Conservation (phyloP, 2,888 invertebrate species). For the Andrena hattorfiana region DNA sequence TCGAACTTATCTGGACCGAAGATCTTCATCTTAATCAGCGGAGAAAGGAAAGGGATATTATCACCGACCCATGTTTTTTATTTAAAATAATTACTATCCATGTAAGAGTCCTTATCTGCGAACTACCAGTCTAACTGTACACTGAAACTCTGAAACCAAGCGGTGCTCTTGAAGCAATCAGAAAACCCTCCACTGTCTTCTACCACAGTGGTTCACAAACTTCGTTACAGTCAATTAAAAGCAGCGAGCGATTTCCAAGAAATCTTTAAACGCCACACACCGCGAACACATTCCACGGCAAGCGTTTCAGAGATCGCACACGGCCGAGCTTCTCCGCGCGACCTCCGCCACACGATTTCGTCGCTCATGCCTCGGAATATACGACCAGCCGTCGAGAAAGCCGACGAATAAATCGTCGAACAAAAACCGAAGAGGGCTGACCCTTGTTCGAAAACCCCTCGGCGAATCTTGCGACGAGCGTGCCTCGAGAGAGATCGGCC, state of each 20-base stretch:
- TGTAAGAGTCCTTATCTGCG: not conserved
- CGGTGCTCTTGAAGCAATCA: not conserved
- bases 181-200: not conserved
- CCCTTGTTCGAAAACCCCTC: slow-evolving; percentile 24
- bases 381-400: slow-evolving; percentile 19
- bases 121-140: too few species aligned
- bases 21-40: not conserved
- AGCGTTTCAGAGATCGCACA: not conserved
- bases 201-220: slow-evolving; percentile 3
- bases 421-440: slow-evolving; percentile 27
- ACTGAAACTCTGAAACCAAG: too few species aligned
- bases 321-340: slow-evolving; percentile 19
- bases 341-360: not conserved
- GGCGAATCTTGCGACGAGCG: slow-evolving; percentile 1
- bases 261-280: slow-evolving; percentile 1
- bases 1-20: not conserved
- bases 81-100: not conserved
- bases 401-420: slow-evolving; percentile 46
- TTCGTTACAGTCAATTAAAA: slow-evolving; percentile 38
- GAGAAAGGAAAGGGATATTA: not conserved
- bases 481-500: slow-evolving; percentile 20
- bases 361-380: slow-evolving; percentile 18
- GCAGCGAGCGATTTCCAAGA: slow-evolving; percentile 22
- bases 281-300: not conserved
- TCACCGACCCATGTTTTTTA: not conserved